Percentiles rank a stretch among this genome's conserved stretches.
phyloP scores from a whole-genome alignment of 2,113 vertebrate species.

The Lepisosteus oculatus region DNA sequence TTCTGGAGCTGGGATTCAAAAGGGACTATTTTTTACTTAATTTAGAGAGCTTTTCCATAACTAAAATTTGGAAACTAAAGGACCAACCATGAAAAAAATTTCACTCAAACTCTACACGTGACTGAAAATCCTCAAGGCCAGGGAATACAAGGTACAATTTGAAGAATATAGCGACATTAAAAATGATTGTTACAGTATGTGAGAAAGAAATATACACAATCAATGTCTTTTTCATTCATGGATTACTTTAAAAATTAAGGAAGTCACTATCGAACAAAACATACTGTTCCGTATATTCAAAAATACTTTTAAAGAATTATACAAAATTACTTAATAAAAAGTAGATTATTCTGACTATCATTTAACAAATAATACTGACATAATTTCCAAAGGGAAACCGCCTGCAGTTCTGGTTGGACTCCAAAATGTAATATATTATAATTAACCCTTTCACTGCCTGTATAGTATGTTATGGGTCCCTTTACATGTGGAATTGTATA shows the following conservation, averaged over 20 bases:
- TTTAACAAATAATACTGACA: constrained; percentile 4
- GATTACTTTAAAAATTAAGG: too few species aligned
- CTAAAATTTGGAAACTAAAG: too few species aligned
- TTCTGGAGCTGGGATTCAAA: too few species aligned
- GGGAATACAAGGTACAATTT: not conserved
- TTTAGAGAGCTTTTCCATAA: too few species aligned
- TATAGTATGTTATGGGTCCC: constrained; percentile 13
- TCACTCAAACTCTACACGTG: too few species aligned
- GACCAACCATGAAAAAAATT: too few species aligned
- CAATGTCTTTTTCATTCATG: too few species aligned
- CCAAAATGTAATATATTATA: not conserved
- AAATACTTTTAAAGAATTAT: constrained; percentile 16
- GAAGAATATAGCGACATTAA: constrained; percentile 13
- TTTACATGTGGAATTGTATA: not conserved
- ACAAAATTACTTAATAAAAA: constrained; percentile 9
- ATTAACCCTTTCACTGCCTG: not conserved
- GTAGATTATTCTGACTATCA: not conserved
- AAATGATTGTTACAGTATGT: not conserved
- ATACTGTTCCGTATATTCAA: constrained; percentile 47
- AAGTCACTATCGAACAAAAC: too few species aligned
- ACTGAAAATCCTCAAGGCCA: too few species aligned
- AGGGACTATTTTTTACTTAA: too few species aligned
- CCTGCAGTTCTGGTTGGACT: constrained; percentile 2
- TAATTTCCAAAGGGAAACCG: not conserved
- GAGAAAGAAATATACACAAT: too few species aligned